These are phyloP conservation scores for Novumbra hubbsi DNA, from an alignment of 2,797 vertebrate species.

Conservation along the genomic window DNA sequence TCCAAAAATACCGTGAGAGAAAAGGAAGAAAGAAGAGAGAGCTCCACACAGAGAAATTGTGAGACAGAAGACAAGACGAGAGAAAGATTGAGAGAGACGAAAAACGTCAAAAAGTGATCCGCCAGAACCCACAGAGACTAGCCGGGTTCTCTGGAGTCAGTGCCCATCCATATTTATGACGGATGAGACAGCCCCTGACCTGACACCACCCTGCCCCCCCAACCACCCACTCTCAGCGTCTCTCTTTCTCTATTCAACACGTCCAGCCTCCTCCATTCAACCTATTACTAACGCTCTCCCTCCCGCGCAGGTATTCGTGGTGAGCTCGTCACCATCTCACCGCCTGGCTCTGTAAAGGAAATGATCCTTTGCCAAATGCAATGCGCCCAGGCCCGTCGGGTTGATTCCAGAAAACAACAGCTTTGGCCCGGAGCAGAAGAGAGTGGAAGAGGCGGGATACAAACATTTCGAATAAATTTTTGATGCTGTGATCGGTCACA, in stretches of 20 bases:
- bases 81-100: background rate
- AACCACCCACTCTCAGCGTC: slow-evolving; percentile 41
- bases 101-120: background rate
- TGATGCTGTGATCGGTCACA: no score
- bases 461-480: no score
- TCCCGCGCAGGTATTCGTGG: background rate
- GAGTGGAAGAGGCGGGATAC: no score
- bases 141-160: slow-evolving; percentile 23
- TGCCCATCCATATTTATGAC: slow-evolving; percentile 37
- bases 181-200: slow-evolving; percentile 41
- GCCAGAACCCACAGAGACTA: slow-evolving; percentile 17
- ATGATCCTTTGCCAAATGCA: no score
- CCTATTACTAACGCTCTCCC: slow-evolving; percentile 9
- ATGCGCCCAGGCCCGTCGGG: no score
- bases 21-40: background rate
- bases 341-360: no score
- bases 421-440: no score
- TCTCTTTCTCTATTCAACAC: background rate
- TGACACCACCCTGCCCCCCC: slow-evolving; percentile 29
- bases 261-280: slow-evolving; percentile 28
- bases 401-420: no score
- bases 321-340: background rate
- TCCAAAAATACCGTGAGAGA: background rate
- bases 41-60: background rate
- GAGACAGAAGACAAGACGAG: background rate